Base-by-base conservation (phyloP, 2,888 invertebrate species). In the Coecobrya sp. region DNA sequence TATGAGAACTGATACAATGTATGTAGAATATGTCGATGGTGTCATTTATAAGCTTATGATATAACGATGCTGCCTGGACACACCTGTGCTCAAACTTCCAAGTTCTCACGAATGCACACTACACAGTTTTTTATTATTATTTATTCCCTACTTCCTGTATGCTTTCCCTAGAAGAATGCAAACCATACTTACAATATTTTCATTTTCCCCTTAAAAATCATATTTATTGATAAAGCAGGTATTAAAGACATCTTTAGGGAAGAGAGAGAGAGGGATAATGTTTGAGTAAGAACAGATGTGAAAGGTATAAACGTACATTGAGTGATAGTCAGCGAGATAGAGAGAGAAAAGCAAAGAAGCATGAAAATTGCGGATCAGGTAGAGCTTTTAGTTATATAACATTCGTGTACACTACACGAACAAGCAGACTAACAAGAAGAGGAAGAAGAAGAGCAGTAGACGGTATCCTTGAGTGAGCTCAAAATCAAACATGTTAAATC, bases 401-500 rank as follows among this genome's bases (percentile, higher is more conserved):
- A 76, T 45, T 11, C 45, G 11, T 22, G 45, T 76, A 13, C 27
- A 45, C 76, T n/a, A 45, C 27, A 42, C 49, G 25, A 62, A 59
- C 59, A 59, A 19, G 59, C 16, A 62, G 62, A 62, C 16, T 70
- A 4, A n/a, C 5, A 25, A 49, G 49, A 79, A n/a, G 52, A 16
- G 49, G 5, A 79, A 49, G 27, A 45, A 13, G n/a, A 5, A 7
- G 19, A 13, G n/a, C 19, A 7, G 19, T 22, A 3, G 42, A 16
- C 3, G 27, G 55, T 16, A 55, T 55, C 55, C 19, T 7, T 36
- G 36, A 36, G 42, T 30, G 19, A 52, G 86, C 86, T 52, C n/a
- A 87, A 87, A 87, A 73, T 73, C 86, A 87, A 87, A 52, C 73
- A 76, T 73, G 73, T 73, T 86, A 70, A 86, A 86, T 76, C 59